Conservation (phyloP, 2,113 vertebrate genomes). For the Phylloscopus trochilus region DNA sequence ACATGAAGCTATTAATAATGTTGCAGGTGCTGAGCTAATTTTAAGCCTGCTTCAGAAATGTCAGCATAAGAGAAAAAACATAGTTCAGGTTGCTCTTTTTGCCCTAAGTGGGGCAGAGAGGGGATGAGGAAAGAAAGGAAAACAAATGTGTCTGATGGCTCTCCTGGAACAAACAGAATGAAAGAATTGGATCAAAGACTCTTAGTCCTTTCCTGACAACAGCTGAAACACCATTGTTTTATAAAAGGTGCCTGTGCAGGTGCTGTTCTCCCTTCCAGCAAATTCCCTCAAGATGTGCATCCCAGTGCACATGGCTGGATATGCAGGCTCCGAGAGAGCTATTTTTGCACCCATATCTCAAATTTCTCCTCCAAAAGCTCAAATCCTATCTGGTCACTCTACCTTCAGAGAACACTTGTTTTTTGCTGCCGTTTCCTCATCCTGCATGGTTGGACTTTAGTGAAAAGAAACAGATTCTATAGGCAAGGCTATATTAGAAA, state of each 20-base stretch:
- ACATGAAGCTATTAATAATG: not conserved
- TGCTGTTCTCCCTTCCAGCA: not conserved
- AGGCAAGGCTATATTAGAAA: not conserved
- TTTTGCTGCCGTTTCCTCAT: not conserved
- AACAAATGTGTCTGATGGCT: not conserved
- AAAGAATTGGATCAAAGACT: not conserved
- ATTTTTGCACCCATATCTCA: not conserved
- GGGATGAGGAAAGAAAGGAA: accelerated
- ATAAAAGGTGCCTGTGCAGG: not conserved
- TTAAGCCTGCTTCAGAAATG: not conserved
- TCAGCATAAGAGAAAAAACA: not conserved
- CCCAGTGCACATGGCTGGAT: not conserved
- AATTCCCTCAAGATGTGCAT: not conserved
- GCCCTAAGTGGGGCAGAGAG: not conserved
- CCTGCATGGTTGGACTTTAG: not conserved
- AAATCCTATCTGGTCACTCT: not conserved
- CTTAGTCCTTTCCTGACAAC: not conserved
- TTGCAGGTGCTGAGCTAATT: conserved; percentile 19
- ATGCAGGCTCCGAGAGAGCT: not conserved
- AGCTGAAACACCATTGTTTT: not conserved
- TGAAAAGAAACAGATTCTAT: not conserved
- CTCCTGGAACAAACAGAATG: not conserved
- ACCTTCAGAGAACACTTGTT: not conserved
- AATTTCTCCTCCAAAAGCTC: not conserved
- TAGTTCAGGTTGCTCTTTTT: not conserved